Evolutionary conservation across 2,113 vertebrate genomes (phyloP).

Genomic region (Stegastes partitus): DNA sequence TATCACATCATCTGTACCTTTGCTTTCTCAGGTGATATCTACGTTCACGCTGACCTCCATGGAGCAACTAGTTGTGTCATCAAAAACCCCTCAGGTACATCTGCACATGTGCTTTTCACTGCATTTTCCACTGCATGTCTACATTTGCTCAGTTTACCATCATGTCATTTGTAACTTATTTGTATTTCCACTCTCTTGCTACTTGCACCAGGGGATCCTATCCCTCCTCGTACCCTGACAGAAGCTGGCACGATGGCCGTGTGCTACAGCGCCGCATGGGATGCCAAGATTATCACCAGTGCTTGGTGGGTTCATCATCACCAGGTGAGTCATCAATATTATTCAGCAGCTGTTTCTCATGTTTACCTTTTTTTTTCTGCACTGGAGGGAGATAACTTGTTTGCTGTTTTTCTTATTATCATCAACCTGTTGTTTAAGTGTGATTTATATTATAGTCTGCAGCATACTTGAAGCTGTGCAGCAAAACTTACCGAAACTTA

Average conservation of each 20-base stretch:
- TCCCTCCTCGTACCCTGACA: constrained; percentile 93
- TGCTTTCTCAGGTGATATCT: constrained; percentile 90
- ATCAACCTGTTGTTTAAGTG: no score
- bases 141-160: not conserved
- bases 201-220: constrained; percentile 83
- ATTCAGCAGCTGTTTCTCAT: no score
- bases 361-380: no score
- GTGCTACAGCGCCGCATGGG: constrained; percentile 98
- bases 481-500: no score
- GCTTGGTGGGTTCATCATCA: constrained; percentile 99
- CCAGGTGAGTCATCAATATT: constrained; percentile 87
- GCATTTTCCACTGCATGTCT: not conserved
- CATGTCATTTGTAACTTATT: not conserved
- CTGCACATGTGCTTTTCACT: not conserved
- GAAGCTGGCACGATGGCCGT: constrained; percentile 96
- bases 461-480: no score
- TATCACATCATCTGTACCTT: not conserved
- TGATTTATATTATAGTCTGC: no score
- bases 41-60: constrained; percentile 96
- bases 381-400: no score
- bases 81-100: constrained; percentile 94
- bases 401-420: no score
- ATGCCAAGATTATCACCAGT: constrained; percentile 96
- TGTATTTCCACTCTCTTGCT: not conserved
- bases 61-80: constrained; percentile 98